Conservation (phyloP, 2,797 vertebrate species). For the Liparis tanakae region DNA sequence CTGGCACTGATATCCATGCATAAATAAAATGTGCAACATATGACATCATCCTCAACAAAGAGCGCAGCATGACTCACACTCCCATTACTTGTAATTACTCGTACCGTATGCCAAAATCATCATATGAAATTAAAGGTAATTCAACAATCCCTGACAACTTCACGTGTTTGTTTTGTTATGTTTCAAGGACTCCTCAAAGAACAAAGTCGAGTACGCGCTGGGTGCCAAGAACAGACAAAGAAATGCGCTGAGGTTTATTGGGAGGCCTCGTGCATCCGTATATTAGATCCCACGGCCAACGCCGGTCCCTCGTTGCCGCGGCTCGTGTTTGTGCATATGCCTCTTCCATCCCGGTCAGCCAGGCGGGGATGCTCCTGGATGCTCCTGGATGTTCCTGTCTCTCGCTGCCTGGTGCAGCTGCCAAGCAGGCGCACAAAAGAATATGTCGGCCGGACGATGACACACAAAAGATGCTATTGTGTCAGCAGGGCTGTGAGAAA, state of each 20-base stretch:
- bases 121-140: conserved; percentile 29
- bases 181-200: conserved; percentile 19
- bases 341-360: conserved; percentile 50
- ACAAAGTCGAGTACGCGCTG: neutral
- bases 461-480: conserved; percentile 25
- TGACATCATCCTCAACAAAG: conserved; percentile 2
- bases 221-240: conserved; percentile 7
- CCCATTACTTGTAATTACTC: conserved; percentile 10
- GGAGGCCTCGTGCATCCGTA: conserved; percentile 20
- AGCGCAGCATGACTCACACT: conserved; percentile 2
- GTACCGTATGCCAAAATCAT: conserved; percentile 10
- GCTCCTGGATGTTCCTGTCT: conserved; percentile 62
- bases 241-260: conserved; percentile 35
- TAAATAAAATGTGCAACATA: conserved; percentile 18
- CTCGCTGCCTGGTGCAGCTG: conserved; percentile 52
- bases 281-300: conserved; percentile 22
- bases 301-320: conserved; percentile 8
- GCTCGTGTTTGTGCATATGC: conserved; percentile 51
- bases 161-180: neutral
- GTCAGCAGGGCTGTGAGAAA: conserved; percentile 12
- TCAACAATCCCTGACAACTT: conserved; percentile 21
- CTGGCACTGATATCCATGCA: conserved; percentile 31
- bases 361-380: conserved; percentile 66
- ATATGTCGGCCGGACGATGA: conserved; percentile 57
- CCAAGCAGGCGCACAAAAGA: conserved; percentile 55